Evolutionary conservation across 92 coral and sea anemone genomes (phyloP).

Genomic region (Anthopleura xanthogrammica): DNA sequence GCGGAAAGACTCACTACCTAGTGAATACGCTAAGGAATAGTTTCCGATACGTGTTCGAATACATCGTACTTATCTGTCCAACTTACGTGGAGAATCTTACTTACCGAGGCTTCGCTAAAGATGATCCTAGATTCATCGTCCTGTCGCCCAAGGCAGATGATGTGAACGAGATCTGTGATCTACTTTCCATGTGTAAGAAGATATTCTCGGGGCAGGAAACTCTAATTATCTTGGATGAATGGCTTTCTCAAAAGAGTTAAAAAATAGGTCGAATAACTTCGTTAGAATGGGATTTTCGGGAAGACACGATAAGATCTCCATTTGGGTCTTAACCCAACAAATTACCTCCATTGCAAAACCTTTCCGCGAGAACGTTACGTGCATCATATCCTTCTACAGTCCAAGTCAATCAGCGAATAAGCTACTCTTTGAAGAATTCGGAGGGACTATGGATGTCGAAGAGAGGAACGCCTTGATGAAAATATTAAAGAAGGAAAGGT

Average conservation of each 20-base stretch:
- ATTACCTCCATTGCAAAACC: conserved; percentile 27
- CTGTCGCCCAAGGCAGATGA: conserved; percentile 20
- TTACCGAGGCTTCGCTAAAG: conserved; percentile 9
- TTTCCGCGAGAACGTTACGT: conserved; percentile 10
- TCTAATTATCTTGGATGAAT: conserved; percentile 23
- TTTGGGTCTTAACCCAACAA: conserved; percentile 34
- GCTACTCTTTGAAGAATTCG: conserved; percentile 25
- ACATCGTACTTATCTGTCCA: background rate
- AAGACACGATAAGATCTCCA: background rate
- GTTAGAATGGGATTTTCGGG: conserved; percentile 13
- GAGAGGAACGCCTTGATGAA: conserved; percentile 1
- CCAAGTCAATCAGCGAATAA: conserved; percentile 7
- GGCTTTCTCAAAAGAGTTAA: conserved; percentile 27
- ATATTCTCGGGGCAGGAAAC: conserved; percentile 25
- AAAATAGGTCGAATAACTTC: conserved; percentile 9
- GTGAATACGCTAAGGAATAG: background rate
- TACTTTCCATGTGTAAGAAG: background rate
- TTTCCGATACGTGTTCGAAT: background rate
- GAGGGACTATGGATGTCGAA: conserved; percentile 11
- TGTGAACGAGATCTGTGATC: conserved; percentile 14
- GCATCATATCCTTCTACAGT: conserved; percentile 4
- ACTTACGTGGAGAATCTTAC: background rate
- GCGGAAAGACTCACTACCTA: no score
- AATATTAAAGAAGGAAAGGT: conserved; percentile 8
- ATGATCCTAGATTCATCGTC: conserved; percentile 23